Conservation (phyloP, 2,797 vertebrate genomes). For the Eospalax fontanierii region DNA sequence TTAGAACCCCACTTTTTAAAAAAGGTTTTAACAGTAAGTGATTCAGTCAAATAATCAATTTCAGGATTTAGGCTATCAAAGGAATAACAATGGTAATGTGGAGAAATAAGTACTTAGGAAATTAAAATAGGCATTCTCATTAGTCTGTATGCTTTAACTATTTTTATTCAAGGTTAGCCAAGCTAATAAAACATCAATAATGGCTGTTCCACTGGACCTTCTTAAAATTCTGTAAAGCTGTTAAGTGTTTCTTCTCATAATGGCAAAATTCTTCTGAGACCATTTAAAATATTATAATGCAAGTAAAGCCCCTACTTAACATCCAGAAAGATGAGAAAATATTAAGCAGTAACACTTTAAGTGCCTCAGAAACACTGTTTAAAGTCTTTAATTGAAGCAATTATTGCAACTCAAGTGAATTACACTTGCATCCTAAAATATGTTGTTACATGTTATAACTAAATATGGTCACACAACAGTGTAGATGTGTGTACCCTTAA, state of each 20-base stretch:
- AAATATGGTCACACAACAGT: conserved; percentile 10
- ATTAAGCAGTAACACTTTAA: conserved; percentile 4
- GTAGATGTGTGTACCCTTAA: neutral
- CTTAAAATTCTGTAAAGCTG: conserved; percentile 30
- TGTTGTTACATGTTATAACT: neutral
- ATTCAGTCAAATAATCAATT: conserved; percentile 42
- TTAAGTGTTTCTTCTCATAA: conserved; percentile 22
- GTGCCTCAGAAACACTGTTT: neutral
- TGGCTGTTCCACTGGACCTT: neutral
- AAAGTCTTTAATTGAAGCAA: conserved; percentile 3
- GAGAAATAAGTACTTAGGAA: neutral
- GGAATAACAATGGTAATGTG: neutral
- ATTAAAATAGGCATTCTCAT: conserved; percentile 25
- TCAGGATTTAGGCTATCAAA: neutral
- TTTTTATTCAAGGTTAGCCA: conserved; percentile 38
- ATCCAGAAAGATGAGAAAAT: conserved; percentile 14
- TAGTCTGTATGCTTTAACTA: neutral
- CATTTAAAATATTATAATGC: conserved; percentile 17
- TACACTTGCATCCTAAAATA: neutral
- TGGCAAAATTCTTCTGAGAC: neutral
- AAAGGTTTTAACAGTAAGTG: neutral
- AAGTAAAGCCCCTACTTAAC: neutral
- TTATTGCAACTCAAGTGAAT: conserved; percentile 44
- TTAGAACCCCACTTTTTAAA: too few species aligned
- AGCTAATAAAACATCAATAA: conserved; percentile 2